A percentile compares a stretch with the other conserved stretches of the same genome.
These are phyloP conservation scores for Oscheius onirici DNA, from an alignment of 2,888 invertebrate species.

Conservation along the genomic window DNA sequence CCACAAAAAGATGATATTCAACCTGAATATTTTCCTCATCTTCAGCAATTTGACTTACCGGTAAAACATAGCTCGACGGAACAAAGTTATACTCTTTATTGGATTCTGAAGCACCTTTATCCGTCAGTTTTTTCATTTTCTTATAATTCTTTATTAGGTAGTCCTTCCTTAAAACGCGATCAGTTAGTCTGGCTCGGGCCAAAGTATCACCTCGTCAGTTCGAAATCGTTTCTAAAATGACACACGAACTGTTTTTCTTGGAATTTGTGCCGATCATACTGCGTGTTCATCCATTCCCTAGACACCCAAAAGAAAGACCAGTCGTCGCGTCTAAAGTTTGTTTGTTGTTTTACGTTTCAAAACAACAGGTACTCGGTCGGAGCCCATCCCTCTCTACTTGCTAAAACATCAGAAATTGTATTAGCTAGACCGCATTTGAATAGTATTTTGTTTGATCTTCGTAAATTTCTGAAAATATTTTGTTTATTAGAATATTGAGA, in stretches of 20 bases:
- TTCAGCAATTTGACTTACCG: slow-evolving; percentile 72
- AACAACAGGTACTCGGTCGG: slow-evolving; percentile 51
- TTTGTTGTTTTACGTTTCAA: not conserved
- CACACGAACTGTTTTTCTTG: slow-evolving; percentile 76
- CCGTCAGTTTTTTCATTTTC: slow-evolving; percentile 57
- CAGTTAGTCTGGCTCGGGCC: not conserved
- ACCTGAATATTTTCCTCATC: slow-evolving; percentile 69
- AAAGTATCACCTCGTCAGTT: slow-evolving; percentile 75
- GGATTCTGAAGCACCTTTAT: slow-evolving; percentile 45
- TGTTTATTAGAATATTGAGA: not conserved
- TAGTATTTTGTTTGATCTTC: slow-evolving; percentile 31
- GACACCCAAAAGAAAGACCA: slow-evolving; percentile 79
- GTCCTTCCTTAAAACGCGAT: slow-evolving; percentile 72
- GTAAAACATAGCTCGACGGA: slow-evolving; percentile 78
- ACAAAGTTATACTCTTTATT: slow-evolving; percentile 73
- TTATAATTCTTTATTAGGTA: slow-evolving; percentile 71
- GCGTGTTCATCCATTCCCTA: slow-evolving; percentile 75
- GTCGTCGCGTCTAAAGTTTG: slow-evolving; percentile 72
- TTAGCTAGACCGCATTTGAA: slow-evolving; percentile 65
- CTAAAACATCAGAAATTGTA: slow-evolving; percentile 66
- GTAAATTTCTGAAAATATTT: not conserved
- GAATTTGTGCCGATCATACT: slow-evolving; percentile 74
- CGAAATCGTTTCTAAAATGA: slow-evolving; percentile 78
- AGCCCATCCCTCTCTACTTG: slow-evolving; percentile 61
- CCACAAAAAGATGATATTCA: slow-evolving; percentile 78